Base-by-base conservation (phyloP, 2,797 vertebrate genomes). In the Acropternis orthonyx region DNA sequence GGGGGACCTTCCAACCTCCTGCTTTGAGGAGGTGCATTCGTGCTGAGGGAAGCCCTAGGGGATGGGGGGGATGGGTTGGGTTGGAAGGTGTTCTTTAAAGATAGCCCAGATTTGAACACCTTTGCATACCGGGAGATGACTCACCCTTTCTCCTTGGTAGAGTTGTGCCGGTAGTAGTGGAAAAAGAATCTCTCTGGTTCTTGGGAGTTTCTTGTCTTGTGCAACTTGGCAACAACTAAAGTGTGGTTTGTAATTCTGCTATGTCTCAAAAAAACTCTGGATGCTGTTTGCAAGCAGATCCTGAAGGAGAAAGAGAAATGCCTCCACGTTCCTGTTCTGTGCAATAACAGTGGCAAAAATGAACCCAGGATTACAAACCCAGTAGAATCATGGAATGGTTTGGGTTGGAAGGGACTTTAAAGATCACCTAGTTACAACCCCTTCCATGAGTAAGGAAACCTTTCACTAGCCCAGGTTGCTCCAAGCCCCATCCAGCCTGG, bases 361-460 rank as follows among this genome's bases (percentile, higher is more conserved):
- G 5, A 81, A 43, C 18, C 27, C 49, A 39, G 34, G 36, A 37
- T 88, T 68, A 28, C 37, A 68, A 75, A 44, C 48, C 37, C 0
- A 0, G 6, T 0, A 19, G 28, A 77, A 15, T 51, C 5, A 7
- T 56, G n/a, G 49, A 37, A 22, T 2, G 7, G 37, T 51, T 61
- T 56, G 43, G 10, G 8, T 71, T 22, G 20, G 65, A 58, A 46
- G 48, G 9, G n/a, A 39, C 72, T 21, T 65, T 39, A 63, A 44
- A 76, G 20, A 36, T 18, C 37, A 30, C 17, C 27, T 30, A n/a
- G 6, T 56, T 18, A 23, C 41, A 69, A 3, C 8, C 6, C 27
- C 23, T 89, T 12, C 48, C 41, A 17, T 36, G 34, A 34, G 22
- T 55, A 82, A 27, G 55, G 41, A 48, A 27, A 36, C 22, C 23